phyloP scores from a whole-genome alignment of 2,113 vertebrate genomes.

The Ptilorrhoa leucosticta region DNA sequence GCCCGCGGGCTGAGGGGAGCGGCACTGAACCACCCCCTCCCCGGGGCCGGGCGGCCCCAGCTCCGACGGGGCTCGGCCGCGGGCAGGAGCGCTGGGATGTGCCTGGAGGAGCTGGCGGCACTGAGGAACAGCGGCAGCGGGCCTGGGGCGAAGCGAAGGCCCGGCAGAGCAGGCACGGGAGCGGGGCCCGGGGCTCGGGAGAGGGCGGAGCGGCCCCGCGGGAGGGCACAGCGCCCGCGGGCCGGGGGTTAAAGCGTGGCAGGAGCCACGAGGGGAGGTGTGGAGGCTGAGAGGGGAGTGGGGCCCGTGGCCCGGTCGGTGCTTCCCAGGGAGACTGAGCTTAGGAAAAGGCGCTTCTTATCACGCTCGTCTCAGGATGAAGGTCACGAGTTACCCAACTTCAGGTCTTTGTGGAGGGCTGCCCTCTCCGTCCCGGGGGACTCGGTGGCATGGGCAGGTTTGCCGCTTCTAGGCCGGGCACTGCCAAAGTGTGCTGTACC shows the following conservation, averaged over 20 bases:
- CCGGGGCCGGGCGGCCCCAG: neutral
- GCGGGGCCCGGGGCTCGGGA: rapidly evolving
- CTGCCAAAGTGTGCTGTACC: neutral
- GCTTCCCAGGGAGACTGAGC: rapidly evolving
- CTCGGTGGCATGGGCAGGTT: rapidly evolving
- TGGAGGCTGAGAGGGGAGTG: rapidly evolving
- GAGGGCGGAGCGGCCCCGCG: neutral
- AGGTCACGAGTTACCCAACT: neutral
- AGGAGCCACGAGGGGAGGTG: neutral
- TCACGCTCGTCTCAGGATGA: rapidly evolving
- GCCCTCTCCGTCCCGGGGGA: rapidly evolving
- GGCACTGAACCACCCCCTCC: neutral
- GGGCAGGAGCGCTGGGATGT: neutral
- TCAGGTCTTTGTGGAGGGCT: rapidly evolving
- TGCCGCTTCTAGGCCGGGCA: no score
- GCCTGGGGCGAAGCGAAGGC: no score
- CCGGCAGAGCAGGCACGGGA: no score
- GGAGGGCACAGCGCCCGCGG: no score
- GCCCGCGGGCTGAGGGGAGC: neutral
- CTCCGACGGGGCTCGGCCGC: neutral
- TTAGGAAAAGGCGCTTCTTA: rapidly evolving
- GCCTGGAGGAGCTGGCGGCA: neutral
- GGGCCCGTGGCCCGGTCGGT: rapidly evolving
- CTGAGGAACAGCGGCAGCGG: neutral
- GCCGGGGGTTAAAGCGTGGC: no score